phyloP scores from a whole-genome alignment of 1,140 invertebrate genomes.

The Meloidogyne hapla region DNA sequence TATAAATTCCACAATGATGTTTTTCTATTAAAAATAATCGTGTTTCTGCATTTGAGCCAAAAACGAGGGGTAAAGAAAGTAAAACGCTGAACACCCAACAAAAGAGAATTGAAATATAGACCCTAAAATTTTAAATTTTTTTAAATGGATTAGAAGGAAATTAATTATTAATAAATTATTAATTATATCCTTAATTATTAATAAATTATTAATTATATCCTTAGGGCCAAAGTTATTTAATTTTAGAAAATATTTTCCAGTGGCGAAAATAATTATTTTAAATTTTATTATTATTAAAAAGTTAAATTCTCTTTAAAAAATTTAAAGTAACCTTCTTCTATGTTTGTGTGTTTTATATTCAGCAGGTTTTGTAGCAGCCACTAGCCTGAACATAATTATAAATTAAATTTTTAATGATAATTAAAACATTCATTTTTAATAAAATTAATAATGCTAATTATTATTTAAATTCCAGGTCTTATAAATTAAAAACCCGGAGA shows the following conservation, averaged over 20 bases:
- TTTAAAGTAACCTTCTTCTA: conserved; percentile 35
- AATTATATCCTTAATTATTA: too few relatives aligned
- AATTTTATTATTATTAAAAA: neutral
- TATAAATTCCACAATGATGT: conserved; percentile 63
- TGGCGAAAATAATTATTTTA: too few relatives aligned
- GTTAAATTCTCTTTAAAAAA: too few relatives aligned
- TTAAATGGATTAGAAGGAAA: too few relatives aligned
- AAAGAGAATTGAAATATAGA: conserved; percentile 57
- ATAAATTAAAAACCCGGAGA: too few relatives aligned
- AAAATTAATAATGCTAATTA: too few relatives aligned
- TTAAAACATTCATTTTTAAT: too few relatives aligned
- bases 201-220: too few relatives aligned
- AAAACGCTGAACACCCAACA: conserved; percentile 60
- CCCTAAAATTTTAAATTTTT: conserved; percentile 28
- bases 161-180: too few relatives aligned
- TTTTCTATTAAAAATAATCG: conserved; percentile 44
- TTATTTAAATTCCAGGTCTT: too few relatives aligned
- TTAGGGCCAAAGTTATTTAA: too few relatives aligned
- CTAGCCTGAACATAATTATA: conserved; percentile 45
- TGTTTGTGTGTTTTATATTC: conserved; percentile 64
- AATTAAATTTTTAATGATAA: neutral
- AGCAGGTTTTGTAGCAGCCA: conserved; percentile 63
- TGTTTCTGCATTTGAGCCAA: conserved; percentile 46
- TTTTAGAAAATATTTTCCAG: too few relatives aligned
- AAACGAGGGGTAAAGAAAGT: conserved; percentile 53